Evolutionary conservation across 2,888 invertebrate species (phyloP), one percentile per base, ranked within the genome.

Genomic region (Melieria crassipennis): DNA sequence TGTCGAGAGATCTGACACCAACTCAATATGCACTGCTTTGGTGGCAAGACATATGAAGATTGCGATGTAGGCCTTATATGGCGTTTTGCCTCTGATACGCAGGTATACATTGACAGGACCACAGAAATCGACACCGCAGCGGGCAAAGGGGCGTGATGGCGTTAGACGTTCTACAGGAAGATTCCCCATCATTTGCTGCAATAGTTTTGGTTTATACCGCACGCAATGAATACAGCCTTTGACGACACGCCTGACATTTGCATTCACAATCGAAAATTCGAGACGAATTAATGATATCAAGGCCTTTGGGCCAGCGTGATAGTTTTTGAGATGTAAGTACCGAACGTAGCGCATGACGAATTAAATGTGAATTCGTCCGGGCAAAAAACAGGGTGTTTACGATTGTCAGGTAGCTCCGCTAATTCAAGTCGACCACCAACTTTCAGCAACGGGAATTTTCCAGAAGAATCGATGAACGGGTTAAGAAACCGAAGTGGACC

Each of bases 51-150:
- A 72, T 11, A 75, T 63, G 48, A 74, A 74, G 16, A 72, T 70
- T 5, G 69, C 67, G 42, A 72, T 66, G 57, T 74, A 74, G 10
- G 72, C 69, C 69, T 74, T 73, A 30, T 70, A 62, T 5, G 71
- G 71, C 46, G 58, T 65, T 50, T 71, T 73, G 10, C 72, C 74
- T n/a, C 76, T 70, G 43, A 75, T 75, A n/a, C 60, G 61, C 7
- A 70, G 42, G 42, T 63, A 65, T 7, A 61, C 69, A 55, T 68
- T 55, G 4, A 75, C 70, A 58, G 75, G 68, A 47, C 73, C 71
- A 56, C 70, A 75, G 13, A 72, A 77, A n/a, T 73, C 71, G 7
- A 74, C 60, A 45, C 56, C 73, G 43, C 73, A 75, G 6, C 57
- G 48, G 9, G 57, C 62, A n/a, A 73, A 73, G 7, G 71, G 70